Percentiles rank a stretch among this genome's conserved stretches.
phyloP scores from a whole-genome alignment of 2,888 invertebrate species.

The Cataglyphis altisquamis region DNA sequence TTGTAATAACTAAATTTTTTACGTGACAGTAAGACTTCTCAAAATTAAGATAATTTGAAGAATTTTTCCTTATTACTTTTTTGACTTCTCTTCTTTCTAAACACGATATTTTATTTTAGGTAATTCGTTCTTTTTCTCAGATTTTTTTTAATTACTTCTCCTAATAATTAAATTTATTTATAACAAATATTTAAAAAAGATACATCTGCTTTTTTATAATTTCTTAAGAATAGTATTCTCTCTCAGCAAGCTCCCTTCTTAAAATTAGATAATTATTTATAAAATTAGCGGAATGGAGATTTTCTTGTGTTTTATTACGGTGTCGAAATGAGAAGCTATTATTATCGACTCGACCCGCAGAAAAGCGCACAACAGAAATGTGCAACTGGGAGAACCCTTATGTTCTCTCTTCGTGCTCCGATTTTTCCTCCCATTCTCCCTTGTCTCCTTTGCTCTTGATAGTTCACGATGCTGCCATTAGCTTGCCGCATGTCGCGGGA shows the following conservation, averaged over 20 bases:
- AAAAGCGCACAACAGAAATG: slow-evolving; percentile 57
- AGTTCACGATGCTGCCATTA: slow-evolving; percentile 77
- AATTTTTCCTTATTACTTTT: neutral
- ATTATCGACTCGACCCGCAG: slow-evolving; percentile 65
- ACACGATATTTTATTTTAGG: neutral
- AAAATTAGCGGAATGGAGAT: slow-evolving; percentile 7
- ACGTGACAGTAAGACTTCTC: neutral
- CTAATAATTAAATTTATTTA: neutral
- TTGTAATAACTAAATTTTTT: neutral
- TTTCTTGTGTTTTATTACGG: neutral
- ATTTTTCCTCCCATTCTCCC: slow-evolving; percentile 47
- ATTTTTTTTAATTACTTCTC: neutral
- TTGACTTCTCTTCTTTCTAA: neutral
- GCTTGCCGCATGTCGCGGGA: slow-evolving; percentile 72
- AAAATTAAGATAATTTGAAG: no score
- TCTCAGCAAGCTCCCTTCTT: neutral
- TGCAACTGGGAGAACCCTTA: slow-evolving; percentile 42
- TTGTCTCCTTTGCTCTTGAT: slow-evolving; percentile 73
- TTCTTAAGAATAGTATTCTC: neutral
- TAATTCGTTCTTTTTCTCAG: neutral
- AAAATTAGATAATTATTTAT: neutral
- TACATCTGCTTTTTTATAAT: neutral
- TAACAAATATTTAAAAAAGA: neutral
- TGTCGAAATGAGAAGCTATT: slow-evolving; percentile 46
- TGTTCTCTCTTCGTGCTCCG: neutral